Evolutionary conservation across 2,113 vertebrate species (phyloP).

Genomic region (Melanerpes aurifrons): DNA sequence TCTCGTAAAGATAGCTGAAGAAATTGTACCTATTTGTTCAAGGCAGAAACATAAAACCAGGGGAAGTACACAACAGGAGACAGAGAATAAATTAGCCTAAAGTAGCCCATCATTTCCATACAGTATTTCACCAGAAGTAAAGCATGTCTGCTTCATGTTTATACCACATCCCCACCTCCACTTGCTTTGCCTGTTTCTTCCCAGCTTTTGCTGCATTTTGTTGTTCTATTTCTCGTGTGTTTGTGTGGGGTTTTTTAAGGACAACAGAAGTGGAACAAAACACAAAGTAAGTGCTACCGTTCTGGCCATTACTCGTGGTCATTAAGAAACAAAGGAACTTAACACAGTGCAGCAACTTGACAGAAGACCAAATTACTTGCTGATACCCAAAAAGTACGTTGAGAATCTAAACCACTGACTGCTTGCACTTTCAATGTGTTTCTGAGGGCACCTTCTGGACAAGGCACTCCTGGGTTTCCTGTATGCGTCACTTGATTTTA

Average conservation of each 20-base stretch:
- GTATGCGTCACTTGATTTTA: neutral
- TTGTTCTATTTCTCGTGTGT: no score
- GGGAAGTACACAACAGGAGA: neutral
- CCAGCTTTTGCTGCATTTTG: neutral
- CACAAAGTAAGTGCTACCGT: neutral
- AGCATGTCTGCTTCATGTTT: neutral
- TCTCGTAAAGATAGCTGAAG: neutral
- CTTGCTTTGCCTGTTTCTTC: neutral
- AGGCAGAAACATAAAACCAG: neutral
- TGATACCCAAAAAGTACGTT: neutral
- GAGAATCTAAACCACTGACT: neutral
- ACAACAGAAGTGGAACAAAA: neutral
- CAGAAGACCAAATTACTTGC: neutral
- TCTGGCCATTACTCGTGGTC: neutral
- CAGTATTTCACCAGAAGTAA: neutral
- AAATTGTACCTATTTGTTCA: conserved; percentile 25
- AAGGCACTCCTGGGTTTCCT: neutral
- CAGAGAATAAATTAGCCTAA: neutral
- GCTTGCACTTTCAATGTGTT: accelerated
- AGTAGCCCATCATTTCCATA: neutral
- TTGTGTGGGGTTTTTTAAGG: neutral
- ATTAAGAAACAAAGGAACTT: neutral
- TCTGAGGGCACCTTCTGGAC: neutral
- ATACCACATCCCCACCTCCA: accelerated
- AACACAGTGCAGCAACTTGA: neutral